Conservation (phyloP, 1,140 invertebrate genomes). For the Marisa cornuarietis region DNA sequence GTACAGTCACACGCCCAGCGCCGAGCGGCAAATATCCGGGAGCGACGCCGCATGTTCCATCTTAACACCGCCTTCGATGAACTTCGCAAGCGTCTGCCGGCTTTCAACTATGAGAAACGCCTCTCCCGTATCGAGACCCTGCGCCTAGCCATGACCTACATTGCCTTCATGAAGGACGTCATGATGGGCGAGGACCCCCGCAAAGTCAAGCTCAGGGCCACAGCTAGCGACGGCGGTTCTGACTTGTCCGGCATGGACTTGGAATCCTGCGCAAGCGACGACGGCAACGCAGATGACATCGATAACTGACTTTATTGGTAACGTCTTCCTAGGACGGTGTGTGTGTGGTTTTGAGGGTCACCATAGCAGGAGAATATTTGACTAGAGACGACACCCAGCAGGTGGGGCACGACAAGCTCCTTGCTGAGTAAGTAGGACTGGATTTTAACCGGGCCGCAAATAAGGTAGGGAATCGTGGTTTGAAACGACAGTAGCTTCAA, state of each 20-base stretch:
- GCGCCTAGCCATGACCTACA: slow-evolving; percentile 93
- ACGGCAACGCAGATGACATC: slow-evolving; percentile 3
- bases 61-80: slow-evolving; percentile 65
- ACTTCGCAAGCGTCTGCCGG: slow-evolving; percentile 55
- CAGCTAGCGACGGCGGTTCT: slow-evolving; percentile 3
- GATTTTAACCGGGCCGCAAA: no score
- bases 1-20: slow-evolving; percentile 53
- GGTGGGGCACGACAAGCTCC: no score
- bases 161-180: slow-evolving; percentile 95
- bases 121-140: slow-evolving; percentile 81
- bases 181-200: slow-evolving; percentile 65
- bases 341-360: no score
- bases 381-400: no score
- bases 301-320: background rate
- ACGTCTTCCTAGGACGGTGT: background rate
- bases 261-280: slow-evolving; percentile 17
- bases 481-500: no score
- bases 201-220: slow-evolving; percentile 32
- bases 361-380: no score
- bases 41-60: slow-evolving; percentile 62
- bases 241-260: slow-evolving; percentile 15
- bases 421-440: no score
- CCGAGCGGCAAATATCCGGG: slow-evolving; percentile 64
- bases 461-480: no score
- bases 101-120: slow-evolving; percentile 59